Percentiles rank a stretch among this genome's conserved stretches.
phyloP scores from a whole-genome alignment of 53 echinoderm and acorn worm species.

The Temnopleurus reevesii region DNA sequence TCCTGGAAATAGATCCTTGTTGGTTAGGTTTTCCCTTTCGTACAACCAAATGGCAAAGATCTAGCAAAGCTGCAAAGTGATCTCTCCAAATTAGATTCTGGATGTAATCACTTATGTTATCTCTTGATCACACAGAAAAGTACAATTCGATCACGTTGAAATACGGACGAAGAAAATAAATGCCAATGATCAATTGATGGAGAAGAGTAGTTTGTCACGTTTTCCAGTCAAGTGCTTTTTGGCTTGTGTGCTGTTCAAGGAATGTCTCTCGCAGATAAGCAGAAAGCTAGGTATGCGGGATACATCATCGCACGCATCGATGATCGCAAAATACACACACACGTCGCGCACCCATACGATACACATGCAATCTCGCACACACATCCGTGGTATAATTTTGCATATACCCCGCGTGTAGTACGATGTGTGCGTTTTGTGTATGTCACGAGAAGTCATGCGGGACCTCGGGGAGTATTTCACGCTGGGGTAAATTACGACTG shows the following conservation, averaged over 20 bases:
- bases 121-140: background rate
- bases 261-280: constrained; percentile 41
- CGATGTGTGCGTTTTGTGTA: background rate
- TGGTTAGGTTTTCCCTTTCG: background rate
- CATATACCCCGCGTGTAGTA: no score
- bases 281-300: constrained; percentile 26
- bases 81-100: background rate
- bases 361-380: background rate
- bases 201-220: background rate
- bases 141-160: background rate
- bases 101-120: constrained; percentile 57
- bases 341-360: background rate
- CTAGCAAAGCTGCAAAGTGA: background rate
- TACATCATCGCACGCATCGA: background rate
- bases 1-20: background rate
- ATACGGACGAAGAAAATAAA: background rate
- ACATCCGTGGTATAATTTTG: no score
- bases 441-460: constrained; percentile 36
- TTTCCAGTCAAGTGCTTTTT: background rate
- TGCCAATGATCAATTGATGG: constrained; percentile 8
- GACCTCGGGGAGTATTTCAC: constrained; percentile 46
- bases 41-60: constrained; percentile 19
- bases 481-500: constrained; percentile 50
- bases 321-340: constrained; percentile 48
- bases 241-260: constrained; percentile 5